Percentiles rank a stretch among this genome's conserved stretches.
Evolutionary conservation across 2,797 vertebrate genomes (phyloP).

Genomic region (Sciaenops ocellatus): DNA sequence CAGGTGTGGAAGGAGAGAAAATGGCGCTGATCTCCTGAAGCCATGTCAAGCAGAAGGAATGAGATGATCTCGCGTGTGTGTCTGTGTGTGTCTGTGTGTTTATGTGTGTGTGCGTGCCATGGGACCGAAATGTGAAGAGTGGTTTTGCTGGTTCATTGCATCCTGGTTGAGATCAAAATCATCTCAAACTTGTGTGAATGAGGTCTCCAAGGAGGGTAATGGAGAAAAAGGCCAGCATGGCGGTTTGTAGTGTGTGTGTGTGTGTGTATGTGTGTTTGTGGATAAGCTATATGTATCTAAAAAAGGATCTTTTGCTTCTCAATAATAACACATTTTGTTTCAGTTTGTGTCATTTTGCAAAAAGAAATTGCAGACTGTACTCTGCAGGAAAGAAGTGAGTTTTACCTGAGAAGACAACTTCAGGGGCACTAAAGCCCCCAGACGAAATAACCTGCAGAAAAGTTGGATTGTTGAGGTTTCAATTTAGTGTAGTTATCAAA

Average conservation of each 20-base stretch:
- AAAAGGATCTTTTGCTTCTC: background rate
- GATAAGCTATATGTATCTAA: background rate
- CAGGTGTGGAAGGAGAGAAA: slow-evolving; percentile 65
- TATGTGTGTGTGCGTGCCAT: slow-evolving; percentile 17
- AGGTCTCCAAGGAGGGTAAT: slow-evolving; percentile 73
- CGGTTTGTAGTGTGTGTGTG: slow-evolving; percentile 36
- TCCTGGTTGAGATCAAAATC: slow-evolving; percentile 76
- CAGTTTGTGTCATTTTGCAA: background rate
- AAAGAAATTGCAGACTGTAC: background rate
- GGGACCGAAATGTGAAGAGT: slow-evolving; percentile 66
- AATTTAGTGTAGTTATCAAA: background rate
- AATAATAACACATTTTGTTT: background rate
- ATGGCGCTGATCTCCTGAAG: slow-evolving; percentile 54
- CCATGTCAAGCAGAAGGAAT: slow-evolving; percentile 54
- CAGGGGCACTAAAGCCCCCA: background rate
- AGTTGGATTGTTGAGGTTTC: background rate
- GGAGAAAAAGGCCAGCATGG: slow-evolving; percentile 57
- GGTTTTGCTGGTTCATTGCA: slow-evolving; percentile 77
- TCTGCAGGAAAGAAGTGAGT: background rate
- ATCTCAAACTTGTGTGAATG: slow-evolving; percentile 72
- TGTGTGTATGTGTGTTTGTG: slow-evolving; percentile 20
- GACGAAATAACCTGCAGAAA: background rate
- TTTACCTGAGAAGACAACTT: slow-evolving; percentile 8
- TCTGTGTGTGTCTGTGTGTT: background rate
- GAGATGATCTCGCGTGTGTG: slow-evolving; percentile 12